Percentiles rank a stretch among this genome's conserved stretches.
Evolutionary conservation across 2,888 invertebrate species (phyloP).

Genomic region (Chrysolina oricalcia): DNA sequence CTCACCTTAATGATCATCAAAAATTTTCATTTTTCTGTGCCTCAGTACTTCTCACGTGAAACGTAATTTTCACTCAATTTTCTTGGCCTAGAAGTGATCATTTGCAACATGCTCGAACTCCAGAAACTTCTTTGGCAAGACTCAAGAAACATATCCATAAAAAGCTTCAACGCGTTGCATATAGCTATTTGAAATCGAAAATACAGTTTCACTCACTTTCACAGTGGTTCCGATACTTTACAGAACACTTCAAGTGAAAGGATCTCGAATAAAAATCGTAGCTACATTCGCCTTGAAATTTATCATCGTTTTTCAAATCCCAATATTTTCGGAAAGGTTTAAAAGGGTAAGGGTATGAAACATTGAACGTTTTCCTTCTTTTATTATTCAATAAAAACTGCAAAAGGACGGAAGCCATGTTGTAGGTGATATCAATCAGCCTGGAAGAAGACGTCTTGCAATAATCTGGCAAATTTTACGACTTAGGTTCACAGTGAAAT

Average conservation of each 20-base stretch:
- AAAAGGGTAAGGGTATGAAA: conserved; percentile 14
- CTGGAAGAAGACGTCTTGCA: neutral
- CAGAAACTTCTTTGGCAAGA: neutral
- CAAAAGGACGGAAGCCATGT: neutral
- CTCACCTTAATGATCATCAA: too few species aligned
- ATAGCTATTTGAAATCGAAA: neutral
- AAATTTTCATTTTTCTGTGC: too few species aligned
- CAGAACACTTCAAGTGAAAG: neutral
- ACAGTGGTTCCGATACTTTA: neutral
- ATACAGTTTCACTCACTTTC: neutral
- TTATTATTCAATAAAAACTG: conserved; percentile 16
- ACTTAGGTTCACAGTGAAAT: neutral
- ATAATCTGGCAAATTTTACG: neutral
- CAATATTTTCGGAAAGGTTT: conserved; percentile 14
- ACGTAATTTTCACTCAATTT: neutral
- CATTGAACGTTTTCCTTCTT: conserved; percentile 6
- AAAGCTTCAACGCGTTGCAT: conserved; percentile 4
- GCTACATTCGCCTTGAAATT: neutral
- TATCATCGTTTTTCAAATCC: conserved; percentile 17
- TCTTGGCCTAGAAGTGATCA: neutral
- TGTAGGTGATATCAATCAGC: conserved; percentile 6
- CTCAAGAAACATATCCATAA: neutral
- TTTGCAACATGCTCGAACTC: neutral
- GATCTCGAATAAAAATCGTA: conserved; percentile 2
- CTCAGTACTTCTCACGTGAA: too few species aligned